phyloP scores from a whole-genome alignment of 2,797 vertebrate species.

The Botia almorhae region DNA sequence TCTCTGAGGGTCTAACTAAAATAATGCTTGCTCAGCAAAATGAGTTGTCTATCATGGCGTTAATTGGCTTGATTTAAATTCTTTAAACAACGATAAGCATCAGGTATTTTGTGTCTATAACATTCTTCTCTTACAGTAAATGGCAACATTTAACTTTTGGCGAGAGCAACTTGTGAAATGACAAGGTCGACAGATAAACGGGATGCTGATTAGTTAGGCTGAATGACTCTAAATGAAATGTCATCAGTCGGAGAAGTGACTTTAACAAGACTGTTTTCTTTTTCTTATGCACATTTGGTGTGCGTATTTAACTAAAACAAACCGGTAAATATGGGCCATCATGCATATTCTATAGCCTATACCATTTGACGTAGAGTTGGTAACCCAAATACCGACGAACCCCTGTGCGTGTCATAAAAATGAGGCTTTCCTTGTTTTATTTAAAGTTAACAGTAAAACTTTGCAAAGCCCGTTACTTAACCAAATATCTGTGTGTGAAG shows the following conservation, averaged over 20 bases:
- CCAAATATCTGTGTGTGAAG: too few relatives aligned
- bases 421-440: not conserved
- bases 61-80: not conserved
- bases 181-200: not conserved
- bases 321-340: constrained; percentile 33
- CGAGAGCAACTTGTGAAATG: not conserved
- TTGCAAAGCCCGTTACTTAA: not conserved
- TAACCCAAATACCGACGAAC: constrained; percentile 10
- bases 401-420: constrained; percentile 6
- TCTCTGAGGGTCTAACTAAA: constrained; percentile 4
- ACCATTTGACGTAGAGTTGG: constrained; percentile 54
- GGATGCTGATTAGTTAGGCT: not conserved
- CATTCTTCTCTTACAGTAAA: not conserved
- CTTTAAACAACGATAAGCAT: not conserved
- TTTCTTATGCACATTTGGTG: constrained; percentile 51
- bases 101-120: not conserved
- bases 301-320: constrained; percentile 43
- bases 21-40: not conserved
- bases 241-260: not conserved
- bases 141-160: not conserved
- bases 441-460: not conserved
- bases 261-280: constrained; percentile 16
- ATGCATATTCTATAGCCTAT: constrained; percentile 60
- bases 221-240: not conserved
- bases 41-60: not conserved